These are phyloP conservation scores for Dimorphilus gyrociliatus DNA, from an alignment of 2,888 invertebrate species.

Conservation along the genomic window DNA sequence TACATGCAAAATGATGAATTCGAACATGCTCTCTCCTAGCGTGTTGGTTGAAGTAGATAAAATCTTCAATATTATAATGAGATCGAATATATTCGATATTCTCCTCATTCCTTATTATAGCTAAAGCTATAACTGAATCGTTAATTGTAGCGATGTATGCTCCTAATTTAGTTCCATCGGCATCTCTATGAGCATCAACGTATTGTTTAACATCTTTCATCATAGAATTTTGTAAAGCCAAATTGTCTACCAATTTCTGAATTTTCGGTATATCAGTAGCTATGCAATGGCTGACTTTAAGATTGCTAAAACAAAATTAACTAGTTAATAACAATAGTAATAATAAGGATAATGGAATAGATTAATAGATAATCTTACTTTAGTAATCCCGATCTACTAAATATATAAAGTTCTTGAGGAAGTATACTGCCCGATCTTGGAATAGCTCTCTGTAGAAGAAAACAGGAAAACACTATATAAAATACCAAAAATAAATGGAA, in stretches of 20 bases:
- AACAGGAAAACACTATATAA: too few species aligned
- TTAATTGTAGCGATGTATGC: slow-evolving; percentile 33
- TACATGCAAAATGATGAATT: slow-evolving; percentile 34
- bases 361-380: slow-evolving; percentile 19
- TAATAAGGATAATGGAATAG: slow-evolving; percentile 4
- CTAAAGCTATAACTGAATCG: slow-evolving; percentile 29
- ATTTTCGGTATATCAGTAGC: slow-evolving; percentile 18
- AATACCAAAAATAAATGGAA: too few species aligned
- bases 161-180: slow-evolving; percentile 30
- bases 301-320: slow-evolving; percentile 16
- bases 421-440: slow-evolving; percentile 30
- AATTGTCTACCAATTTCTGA: slow-evolving; percentile 20
- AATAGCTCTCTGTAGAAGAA: slow-evolving; percentile 26
- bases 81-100: slow-evolving; percentile 38
- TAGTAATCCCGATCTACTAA: slow-evolving; percentile 31
- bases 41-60: slow-evolving; percentile 38
- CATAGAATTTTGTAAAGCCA: slow-evolving; percentile 23
- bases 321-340: neutral
- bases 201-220: slow-evolving; percentile 25
- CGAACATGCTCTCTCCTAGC: slow-evolving; percentile 32
- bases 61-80: slow-evolving; percentile 39
- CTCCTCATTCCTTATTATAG: slow-evolving; percentile 32
- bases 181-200: slow-evolving; percentile 24
- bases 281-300: slow-evolving; percentile 22
- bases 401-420: slow-evolving; percentile 36